Percentiles rank a stretch among this genome's conserved stretches.
These are phyloP conservation scores for Hippasteria phrygiana DNA, from an alignment of 53 echinoderm and acorn worm genomes.

Conservation along the genomic window DNA sequence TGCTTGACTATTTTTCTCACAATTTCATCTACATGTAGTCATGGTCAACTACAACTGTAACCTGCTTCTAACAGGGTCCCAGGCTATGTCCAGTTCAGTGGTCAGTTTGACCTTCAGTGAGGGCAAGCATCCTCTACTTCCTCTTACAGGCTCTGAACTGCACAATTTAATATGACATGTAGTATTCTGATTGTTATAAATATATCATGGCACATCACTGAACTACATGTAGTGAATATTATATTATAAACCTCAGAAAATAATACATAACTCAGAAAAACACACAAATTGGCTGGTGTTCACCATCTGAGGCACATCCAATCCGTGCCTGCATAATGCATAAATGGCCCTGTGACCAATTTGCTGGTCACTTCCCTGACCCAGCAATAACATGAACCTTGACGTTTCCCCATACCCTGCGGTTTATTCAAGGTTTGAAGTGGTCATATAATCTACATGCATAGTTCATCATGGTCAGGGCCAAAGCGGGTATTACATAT, in stretches of 20 bases:
- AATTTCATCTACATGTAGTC: not conserved
- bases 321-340: not conserved
- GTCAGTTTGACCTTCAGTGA: slow-evolving; percentile 25
- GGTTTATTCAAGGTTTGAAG: slow-evolving; percentile 3
- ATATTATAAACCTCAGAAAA: too few relatives aligned
- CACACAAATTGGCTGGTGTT: not conserved
- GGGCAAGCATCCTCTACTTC: not conserved
- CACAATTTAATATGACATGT: too few relatives aligned
- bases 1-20: too few relatives aligned
- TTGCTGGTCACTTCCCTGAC: not conserved
- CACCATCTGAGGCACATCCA: not conserved
- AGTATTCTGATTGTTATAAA: too few relatives aligned
- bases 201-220: too few relatives aligned
- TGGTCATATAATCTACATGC: slow-evolving; percentile 3
- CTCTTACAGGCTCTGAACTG: not conserved
- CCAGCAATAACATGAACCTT: not conserved
- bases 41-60: not conserved
- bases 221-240: too few relatives aligned
- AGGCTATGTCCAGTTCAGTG: slow-evolving; percentile 24
- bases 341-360: not conserved
- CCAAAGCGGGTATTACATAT: not conserved
- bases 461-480: not conserved
- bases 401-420: not conserved
- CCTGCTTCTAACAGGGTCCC: not conserved
- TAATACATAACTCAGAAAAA: not conserved